Evolutionary conservation across 1,140 invertebrate species (phyloP).

Genomic region (Lordiphosa stackelbergi): DNA sequence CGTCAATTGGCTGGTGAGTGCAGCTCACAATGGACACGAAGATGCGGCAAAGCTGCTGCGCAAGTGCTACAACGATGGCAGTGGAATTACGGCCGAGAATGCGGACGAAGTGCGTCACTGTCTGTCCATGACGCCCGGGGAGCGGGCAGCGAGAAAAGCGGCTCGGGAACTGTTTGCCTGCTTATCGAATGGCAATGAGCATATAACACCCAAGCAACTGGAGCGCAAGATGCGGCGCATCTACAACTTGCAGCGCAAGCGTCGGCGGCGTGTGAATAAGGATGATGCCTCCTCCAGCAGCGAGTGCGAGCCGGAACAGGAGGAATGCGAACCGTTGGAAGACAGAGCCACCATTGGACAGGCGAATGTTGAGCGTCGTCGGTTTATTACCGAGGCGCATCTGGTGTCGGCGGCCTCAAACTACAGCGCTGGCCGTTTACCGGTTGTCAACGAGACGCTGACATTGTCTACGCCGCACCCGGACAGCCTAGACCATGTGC

Average conservation of each 20-base stretch:
- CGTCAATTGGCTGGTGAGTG: conserved; percentile 92
- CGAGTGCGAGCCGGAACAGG: conserved; percentile 50
- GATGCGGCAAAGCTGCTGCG: conserved; percentile 89
- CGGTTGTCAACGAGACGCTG: conserved; percentile 85
- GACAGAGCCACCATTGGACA: conserved; percentile 34
- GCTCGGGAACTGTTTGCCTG: conserved; percentile 90
- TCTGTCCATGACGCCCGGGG: conserved; percentile 88
- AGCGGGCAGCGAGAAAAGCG: conserved; percentile 90
- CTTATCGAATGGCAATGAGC: conserved; percentile 89
- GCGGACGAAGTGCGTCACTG: conserved; percentile 90
- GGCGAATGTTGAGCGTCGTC: conserved; percentile 41
- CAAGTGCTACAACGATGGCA: conserved; percentile 86
- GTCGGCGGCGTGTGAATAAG: conserved; percentile 61
- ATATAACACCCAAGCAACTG: conserved; percentile 88
- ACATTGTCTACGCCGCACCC: conserved; percentile 83
- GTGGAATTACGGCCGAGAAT: conserved; percentile 89
- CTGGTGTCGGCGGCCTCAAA: conserved; percentile 88
- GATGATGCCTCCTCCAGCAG: conserved; percentile 51
- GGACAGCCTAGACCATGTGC: conserved; percentile 82
- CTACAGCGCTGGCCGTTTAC: conserved; percentile 87
- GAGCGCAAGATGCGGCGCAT: conserved; percentile 83
- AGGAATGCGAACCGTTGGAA: conserved; percentile 45
- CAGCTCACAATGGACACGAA: conserved; percentile 91
- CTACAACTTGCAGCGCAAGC: conserved; percentile 78
- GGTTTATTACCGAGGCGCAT: conserved; percentile 86